Percentiles rank a stretch among this genome's conserved stretches.
phyloP scores from a whole-genome alignment of 2,113 vertebrate genomes.

The Aspiorhynchus laticeps region DNA sequence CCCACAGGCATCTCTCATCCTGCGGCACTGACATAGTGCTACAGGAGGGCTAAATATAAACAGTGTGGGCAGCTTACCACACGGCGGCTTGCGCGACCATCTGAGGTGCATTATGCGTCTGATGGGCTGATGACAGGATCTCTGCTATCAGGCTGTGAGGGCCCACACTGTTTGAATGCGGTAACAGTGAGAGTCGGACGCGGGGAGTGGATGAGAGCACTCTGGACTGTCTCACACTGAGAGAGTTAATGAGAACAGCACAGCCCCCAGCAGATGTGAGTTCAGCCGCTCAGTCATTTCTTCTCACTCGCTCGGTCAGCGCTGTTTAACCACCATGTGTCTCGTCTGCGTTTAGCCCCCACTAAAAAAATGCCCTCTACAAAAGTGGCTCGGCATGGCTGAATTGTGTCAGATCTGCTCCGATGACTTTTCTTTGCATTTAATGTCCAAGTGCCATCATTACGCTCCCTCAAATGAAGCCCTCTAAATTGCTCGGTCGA shows the following conservation, averaged over 20 bases:
- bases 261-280: constrained; percentile 13
- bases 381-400: background rate
- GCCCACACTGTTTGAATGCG: constrained; percentile 6
- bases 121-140: constrained; percentile 37
- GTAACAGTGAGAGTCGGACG: constrained; percentile 1
- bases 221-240: constrained; percentile 20
- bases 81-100: constrained; percentile 13
- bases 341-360: background rate
- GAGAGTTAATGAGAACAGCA: constrained; percentile 40
- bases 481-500: constrained; percentile 12
- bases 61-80: constrained; percentile 40
- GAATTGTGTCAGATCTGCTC: constrained; percentile 16
- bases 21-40: constrained; percentile 37
- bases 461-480: constrained; percentile 17
- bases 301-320: constrained; percentile 18
- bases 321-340: background rate
- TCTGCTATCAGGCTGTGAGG: constrained; percentile 27
- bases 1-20: constrained; percentile 37
- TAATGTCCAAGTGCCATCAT: constrained; percentile 29
- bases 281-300: constrained; percentile 33
- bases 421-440: constrained; percentile 14
- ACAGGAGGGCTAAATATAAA: constrained; percentile 46
- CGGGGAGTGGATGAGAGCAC: constrained; percentile 8
- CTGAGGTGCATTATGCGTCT: constrained; percentile 38
- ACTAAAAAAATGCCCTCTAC: background rate